Conservation (phyloP, 2,113 vertebrate genomes). For the Anguilla rostrata region DNA sequence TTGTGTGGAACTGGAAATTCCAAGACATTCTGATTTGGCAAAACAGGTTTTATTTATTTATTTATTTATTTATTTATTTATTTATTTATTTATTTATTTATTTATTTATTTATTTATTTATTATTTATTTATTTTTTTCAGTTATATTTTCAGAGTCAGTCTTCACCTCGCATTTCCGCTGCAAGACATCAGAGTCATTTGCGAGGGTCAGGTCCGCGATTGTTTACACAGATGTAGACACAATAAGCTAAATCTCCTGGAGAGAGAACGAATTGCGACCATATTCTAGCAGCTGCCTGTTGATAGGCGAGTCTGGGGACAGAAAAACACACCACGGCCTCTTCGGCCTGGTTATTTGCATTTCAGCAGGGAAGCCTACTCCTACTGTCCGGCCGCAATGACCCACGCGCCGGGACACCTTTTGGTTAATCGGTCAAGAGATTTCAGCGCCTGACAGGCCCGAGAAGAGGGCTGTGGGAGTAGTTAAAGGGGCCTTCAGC, state of each 20-base stretch:
- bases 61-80: neutral
- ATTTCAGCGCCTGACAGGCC: neutral
- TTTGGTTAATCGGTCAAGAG: neutral
- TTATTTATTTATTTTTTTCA: neutral
- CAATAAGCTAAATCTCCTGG: neutral
- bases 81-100: neutral
- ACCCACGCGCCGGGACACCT: neutral
- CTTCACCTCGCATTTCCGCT: neutral
- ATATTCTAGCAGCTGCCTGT: slow-evolving; percentile 10
- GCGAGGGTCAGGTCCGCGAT: neutral
- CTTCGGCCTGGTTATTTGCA: neutral
- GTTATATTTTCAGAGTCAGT: neutral
- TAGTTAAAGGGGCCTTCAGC: neutral
- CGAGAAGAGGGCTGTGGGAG: neutral
- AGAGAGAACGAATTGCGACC: neutral
- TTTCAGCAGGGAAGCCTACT: neutral
- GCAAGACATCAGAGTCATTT: neutral
- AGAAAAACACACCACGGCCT: neutral
- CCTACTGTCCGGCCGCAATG: neutral
- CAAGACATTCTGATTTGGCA: too few relatives aligned
- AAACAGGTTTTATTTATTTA: too few relatives aligned
- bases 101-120: too few relatives aligned
- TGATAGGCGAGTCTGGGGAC: slow-evolving; percentile 6
- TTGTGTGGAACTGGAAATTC: too few relatives aligned
- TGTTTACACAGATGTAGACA: slow-evolving; percentile 29